Evolutionary conservation across 2,888 invertebrate genomes (phyloP), one percentile per base, ranked within the genome.

Genomic region (Gibbula magus): DNA sequence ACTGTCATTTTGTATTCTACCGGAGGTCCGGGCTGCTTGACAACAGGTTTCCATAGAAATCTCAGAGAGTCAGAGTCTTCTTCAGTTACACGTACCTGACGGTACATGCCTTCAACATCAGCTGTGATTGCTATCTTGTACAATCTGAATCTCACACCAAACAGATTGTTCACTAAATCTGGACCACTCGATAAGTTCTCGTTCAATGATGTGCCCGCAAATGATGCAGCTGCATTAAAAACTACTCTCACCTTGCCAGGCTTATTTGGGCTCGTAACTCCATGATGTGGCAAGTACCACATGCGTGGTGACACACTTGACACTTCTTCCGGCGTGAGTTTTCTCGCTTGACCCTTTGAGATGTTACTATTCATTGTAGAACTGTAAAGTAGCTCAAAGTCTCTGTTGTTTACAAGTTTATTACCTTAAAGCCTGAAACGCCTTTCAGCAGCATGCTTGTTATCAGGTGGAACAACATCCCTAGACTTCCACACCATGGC

Each of bases 61-160:
- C 77, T 32, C 18, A 54, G 51, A 22, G 51, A 35, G 52, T 75
- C 75, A 10, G 52, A 52, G 16, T 52, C 52, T 7, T 25, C 52
- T 29, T 22, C 35, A 22, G 77, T 32, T 20, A 77, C 61, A n/a
- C 29, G 22, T 20, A 76, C 76, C 35, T 76, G 76, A n/a, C 53
- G 56, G 54, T 56, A 79, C 79, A 79, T 75, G 16, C 53, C 51
- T 56, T 79, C 75, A 22, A 79, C 66, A 52, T 79, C 79, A 16
- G 61, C 61, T 20, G 75, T 52, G n/a, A 79, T 56, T 0, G 79
- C 79, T 16, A 61, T 53, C 20, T n/a, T 13, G 18, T 75, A n/a
- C 22, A 56, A 61, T 75, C 79, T 45, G 51, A 79, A 79, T 18
- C 79, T 29, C 2, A 79, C 75, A 52, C 75, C 79, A 56, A 79